A percentile compares a stretch with the other conserved stretches of the same genome.
These are phyloP conservation scores for Diorhabda carinulata DNA, from an alignment of 1,140 invertebrate genomes.

Conservation along the genomic window DNA sequence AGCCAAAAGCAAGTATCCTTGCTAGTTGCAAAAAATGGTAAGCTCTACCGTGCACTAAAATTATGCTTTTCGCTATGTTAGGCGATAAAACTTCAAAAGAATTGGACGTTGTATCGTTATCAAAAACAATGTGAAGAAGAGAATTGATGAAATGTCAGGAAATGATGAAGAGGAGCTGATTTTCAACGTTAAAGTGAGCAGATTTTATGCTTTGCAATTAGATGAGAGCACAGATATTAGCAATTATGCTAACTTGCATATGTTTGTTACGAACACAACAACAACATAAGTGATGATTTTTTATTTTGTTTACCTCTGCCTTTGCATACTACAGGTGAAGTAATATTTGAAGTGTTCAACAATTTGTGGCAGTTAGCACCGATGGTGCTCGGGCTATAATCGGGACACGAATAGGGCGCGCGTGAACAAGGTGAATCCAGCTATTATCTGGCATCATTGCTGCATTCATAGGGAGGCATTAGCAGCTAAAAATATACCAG, in stretches of 20 bases:
- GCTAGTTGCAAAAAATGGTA: not conserved
- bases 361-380: slow-evolving; percentile 17
- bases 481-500: too few relatives aligned
- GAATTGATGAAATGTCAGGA: slow-evolving; percentile 21
- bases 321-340: slow-evolving; percentile 40
- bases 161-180: slow-evolving; percentile 16
- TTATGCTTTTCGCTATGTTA: slow-evolving; percentile 12
- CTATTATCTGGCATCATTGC: slow-evolving; percentile 35
- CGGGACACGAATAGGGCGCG: slow-evolving; percentile 9
- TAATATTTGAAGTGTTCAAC: slow-evolving; percentile 17
- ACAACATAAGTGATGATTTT: slow-evolving; percentile 37
- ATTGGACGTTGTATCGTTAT: slow-evolving; percentile 16
- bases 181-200: slow-evolving; percentile 15
- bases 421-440: slow-evolving; percentile 15
- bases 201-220: not conserved
- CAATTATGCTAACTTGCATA: slow-evolving; percentile 40
- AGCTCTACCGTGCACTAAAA: slow-evolving; percentile 7
- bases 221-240: too few relatives aligned
- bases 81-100: slow-evolving; percentile 6
- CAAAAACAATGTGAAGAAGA: slow-evolving; percentile 8
- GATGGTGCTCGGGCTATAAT: not conserved
- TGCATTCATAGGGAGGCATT: slow-evolving; percentile 41
- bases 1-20: not conserved
- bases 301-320: slow-evolving; percentile 28
- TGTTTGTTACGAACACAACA: not conserved